Percentiles rank a stretch among this genome's conserved stretches.
These are phyloP conservation scores for Leucoptera coffeella DNA, from an alignment of 2,888 invertebrate species.

Conservation along the genomic window DNA sequence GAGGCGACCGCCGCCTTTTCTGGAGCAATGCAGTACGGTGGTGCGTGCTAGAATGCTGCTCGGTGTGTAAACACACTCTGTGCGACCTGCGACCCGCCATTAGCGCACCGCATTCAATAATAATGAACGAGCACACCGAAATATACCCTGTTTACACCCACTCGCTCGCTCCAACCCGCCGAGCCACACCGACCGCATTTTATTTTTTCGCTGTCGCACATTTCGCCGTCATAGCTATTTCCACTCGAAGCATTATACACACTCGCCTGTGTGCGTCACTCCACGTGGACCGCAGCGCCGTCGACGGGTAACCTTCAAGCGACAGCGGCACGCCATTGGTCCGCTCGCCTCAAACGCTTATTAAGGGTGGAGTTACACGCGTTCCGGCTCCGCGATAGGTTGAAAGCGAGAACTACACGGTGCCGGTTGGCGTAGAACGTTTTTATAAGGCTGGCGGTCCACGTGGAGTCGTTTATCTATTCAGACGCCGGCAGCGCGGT, in stretches of 20 bases:
- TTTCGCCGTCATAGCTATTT: constrained; percentile 56
- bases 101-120: constrained; percentile 32
- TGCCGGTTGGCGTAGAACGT: constrained; percentile 34
- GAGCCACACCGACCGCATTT: constrained; percentile 51
- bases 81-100: constrained; percentile 4
- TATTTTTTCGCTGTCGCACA: constrained; percentile 55
- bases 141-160: constrained; percentile 53
- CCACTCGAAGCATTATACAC: constrained; percentile 52
- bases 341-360: constrained; percentile 37
- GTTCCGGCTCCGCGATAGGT: constrained; percentile 22
- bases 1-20: too few relatives aligned
- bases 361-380: constrained; percentile 53
- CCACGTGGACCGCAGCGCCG: constrained; percentile 47
- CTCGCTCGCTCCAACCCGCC: constrained; percentile 28
- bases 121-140: constrained; percentile 51
- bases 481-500: constrained; percentile 55
- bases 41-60: constrained; percentile 1
- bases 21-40: too few relatives aligned
- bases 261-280: constrained; percentile 36
- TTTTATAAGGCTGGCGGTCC: constrained; percentile 51
- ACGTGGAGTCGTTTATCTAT: constrained; percentile 57
- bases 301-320: constrained; percentile 34
- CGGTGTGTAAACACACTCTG: constrained; percentile 2
- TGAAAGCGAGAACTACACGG: constrained; percentile 12
- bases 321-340: constrained; percentile 23